A percentile compares a stretch with the other conserved stretches of the same genome.
These are phyloP conservation scores for Anthonomus grandis DNA, from an alignment of 1,140 invertebrate species.

Conservation along the genomic window DNA sequence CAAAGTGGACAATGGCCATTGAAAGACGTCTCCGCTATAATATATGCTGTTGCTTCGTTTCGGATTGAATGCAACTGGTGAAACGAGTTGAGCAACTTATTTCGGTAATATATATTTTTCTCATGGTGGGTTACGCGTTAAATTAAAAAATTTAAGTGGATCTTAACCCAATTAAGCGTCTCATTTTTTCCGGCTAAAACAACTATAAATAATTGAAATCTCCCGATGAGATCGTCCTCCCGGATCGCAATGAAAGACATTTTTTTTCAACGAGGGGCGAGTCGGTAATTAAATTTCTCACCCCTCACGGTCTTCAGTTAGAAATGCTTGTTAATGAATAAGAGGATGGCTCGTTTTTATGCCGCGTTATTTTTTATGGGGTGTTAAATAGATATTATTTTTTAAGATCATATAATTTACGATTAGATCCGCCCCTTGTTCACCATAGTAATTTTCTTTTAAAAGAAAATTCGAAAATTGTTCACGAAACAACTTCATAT, in stretches of 20 bases:
- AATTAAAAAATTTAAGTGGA: slow-evolving; percentile 10
- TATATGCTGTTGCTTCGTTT: no score
- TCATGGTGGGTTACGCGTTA: no score
- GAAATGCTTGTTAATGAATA: slow-evolving; percentile 22
- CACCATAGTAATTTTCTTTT: slow-evolving; percentile 2
- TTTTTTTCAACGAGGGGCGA: slow-evolving; percentile 12
- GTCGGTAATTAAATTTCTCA: slow-evolving; percentile 26
- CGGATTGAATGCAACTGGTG: no score
- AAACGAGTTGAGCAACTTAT: no score
- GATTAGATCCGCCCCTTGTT: no score
- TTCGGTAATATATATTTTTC: no score
- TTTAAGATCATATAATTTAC: no score
- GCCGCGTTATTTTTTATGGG: slow-evolving; percentile 20
- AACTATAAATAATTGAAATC: slow-evolving; percentile 28
- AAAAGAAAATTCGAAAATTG: no score
- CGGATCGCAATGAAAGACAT: slow-evolving; percentile 15
- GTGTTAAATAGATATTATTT: slow-evolving; percentile 19
- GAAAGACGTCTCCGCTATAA: slow-evolving; percentile 11
- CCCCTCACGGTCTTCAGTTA: slow-evolving; percentile 16
- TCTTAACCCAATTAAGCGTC: slow-evolving; percentile 21
- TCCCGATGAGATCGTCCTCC: slow-evolving; percentile 24
- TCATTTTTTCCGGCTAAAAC: slow-evolving; percentile 18
- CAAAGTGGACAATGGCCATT: slow-evolving; percentile 16
- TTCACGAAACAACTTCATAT: slow-evolving; percentile 5
- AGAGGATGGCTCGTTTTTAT: slow-evolving; percentile 24